Evolutionary conservation across 2,797 vertebrate species (phyloP).

Genomic region (Odontamblyopus lacepedii): DNA sequence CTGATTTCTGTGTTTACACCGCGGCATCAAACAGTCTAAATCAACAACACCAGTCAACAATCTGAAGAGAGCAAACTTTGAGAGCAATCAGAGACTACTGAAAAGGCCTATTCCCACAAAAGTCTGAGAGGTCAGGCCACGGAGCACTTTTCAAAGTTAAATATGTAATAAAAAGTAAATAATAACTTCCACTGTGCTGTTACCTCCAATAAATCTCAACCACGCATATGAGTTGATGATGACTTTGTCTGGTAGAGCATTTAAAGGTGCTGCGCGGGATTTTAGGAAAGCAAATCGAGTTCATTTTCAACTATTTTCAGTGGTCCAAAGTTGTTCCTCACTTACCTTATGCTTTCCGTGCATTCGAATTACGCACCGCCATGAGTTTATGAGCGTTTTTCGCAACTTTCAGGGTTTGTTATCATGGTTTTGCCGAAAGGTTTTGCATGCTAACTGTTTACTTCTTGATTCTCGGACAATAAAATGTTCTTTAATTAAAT

Average conservation of each 20-base stretch:
- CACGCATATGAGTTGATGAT: background rate
- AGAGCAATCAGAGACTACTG: conserved; percentile 21
- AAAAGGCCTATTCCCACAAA: background rate
- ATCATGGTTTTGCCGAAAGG: too few species aligned
- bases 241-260: background rate
- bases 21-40: conserved; percentile 22
- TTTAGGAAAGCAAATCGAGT: too few species aligned
- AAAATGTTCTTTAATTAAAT: too few species aligned
- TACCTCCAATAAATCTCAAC: background rate
- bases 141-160: background rate
- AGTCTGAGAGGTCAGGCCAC: background rate
- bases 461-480: too few species aligned
- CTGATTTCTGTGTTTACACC: conserved; percentile 16
- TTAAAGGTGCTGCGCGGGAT: background rate
- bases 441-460: too few species aligned
- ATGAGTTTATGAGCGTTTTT: too few species aligned
- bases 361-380: too few species aligned
- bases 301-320: too few species aligned
- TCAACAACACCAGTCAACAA: conserved; percentile 27
- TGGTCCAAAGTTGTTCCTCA: too few species aligned
- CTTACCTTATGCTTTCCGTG: too few species aligned
- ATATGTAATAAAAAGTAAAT: background rate
- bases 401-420: too few species aligned
- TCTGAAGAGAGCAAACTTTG: conserved; percentile 18
- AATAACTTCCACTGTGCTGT: background rate